Evolutionary conservation across 2,888 invertebrate species (phyloP), one percentile per base, ranked within the genome.

Genomic region (Noctua pronuba): DNA sequence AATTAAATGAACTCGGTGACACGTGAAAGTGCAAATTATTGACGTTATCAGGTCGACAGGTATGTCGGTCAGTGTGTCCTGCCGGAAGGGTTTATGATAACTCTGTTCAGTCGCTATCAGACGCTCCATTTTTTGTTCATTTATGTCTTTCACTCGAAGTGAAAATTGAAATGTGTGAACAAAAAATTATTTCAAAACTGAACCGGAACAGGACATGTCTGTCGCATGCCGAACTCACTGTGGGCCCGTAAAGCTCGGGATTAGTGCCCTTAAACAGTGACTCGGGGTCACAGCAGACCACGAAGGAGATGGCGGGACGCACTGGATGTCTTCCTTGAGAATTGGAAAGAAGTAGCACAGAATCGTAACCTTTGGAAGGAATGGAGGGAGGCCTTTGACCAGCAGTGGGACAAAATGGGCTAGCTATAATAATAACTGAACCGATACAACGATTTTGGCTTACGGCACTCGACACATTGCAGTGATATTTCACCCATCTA

Each of bases 51-150:
- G 28, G 21, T 18, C 38, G 38, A 38, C 16, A 21, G 52, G 28
- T 44, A 41, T 60, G 35, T 52, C 16, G 13, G 77, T 31, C 52
- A 44, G 44, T 16, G 44, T 38, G 28, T 21, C 6, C 16, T 52
- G 76, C 7, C 28, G 60, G 28, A 62, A 75, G 28, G 76, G 65
- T 44, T 75, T 75, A 67, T 67, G 44, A 31, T 82, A 41, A 60
- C 52, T 18, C 4, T 38, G 13, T 16, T 28, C n/a, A n/a, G 18
- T 8, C 18, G 8, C n/a, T 65, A 41, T 41, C 41, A 65, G 65
- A 65, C 65, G 41, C 0, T 41, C 8, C 41, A 65, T 1, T 41
- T 65, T 65, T 65, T 41, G 10, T n/a, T 64, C 2, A 11, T 35
- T 35, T 62, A 52, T n/a, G n/a, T n/a, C 10, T 60, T 60, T 31